Evolutionary conservation across 2,113 vertebrate genomes (phyloP), one percentile per base, ranked within the genome.

Genomic region (Mixornis gularis): DNA sequence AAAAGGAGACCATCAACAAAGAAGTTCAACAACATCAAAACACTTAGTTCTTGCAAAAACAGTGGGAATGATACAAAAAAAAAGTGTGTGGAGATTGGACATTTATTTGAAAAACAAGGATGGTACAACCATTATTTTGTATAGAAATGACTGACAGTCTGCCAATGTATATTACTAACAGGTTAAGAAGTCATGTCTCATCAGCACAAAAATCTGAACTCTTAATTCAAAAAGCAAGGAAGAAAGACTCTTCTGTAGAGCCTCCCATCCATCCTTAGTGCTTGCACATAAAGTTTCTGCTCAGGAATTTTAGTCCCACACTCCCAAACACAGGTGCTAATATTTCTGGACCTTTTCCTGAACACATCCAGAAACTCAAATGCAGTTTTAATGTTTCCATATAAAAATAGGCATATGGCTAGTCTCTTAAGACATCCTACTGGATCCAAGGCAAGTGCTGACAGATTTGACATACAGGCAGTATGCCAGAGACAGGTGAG

Each of bases 191-290:
- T 30, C 10, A 16, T 12, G 7, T 15, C 14, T 68, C 12, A 29
- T 52, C 15, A 32, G 40, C 12, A 71, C 30, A 51, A 77, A 80
- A 71, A 52, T 12, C 13, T 82, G 13, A 17, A 3, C 20, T 48
- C 20, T 59, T 63, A 32, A 65, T 38, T 38, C 9, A 11, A 65
- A 83, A 41, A 46, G 7, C 14, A 68, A 66, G 0, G 3, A 58
- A 78, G 25, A 63, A 55, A 83, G 36, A 56, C 4, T 3, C 6
- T 9, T 63, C 32, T 58, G 4, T 10, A 64, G 9, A n/a, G 9
- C 3, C 7, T n/a, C 0, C 0, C 29, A 1, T 36, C 15, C 19
- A 30, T 19, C 8, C 27, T 24, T 25, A 55, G 32, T 30, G 17
- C 24, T 44, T 21, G n/a, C 9, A 40, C 17, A 53, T 19, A 19